Percentiles rank a stretch among this genome's conserved stretches.
phyloP scores from a whole-genome alignment of 2,888 invertebrate genomes.

The Drosophila ustulata region DNA sequence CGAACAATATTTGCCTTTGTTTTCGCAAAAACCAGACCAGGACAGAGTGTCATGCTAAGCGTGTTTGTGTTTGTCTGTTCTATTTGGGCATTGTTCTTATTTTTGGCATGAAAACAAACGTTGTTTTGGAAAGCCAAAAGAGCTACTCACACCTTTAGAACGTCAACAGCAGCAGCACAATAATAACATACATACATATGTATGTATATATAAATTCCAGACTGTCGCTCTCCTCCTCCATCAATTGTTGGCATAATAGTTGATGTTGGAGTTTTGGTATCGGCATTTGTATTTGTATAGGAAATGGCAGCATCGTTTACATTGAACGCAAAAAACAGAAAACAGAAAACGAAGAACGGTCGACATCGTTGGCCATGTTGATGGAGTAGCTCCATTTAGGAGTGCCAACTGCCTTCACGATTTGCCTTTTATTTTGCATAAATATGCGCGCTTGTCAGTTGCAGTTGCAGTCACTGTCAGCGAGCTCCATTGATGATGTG shows the following conservation, averaged over 20 bases:
- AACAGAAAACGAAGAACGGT: conserved; percentile 10
- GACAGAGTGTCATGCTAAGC: conserved; percentile 7
- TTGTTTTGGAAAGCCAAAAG: conserved; percentile 22
- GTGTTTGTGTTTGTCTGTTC: conserved; percentile 22
- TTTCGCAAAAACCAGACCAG: conserved; percentile 20
- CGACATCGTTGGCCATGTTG: conserved; percentile 52
- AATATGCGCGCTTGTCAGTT: conserved; percentile 71
- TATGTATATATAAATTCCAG: conserved; percentile 54
- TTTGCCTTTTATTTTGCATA: conserved; percentile 74
- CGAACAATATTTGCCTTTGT: conserved; percentile 57
- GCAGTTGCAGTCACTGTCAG: conserved; percentile 61
- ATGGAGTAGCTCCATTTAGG: conserved; percentile 67
- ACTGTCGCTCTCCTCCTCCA: conserved; percentile 35
- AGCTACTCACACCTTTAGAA: conserved; percentile 24
- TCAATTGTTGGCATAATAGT: conserved; percentile 28
- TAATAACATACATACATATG: conserved; percentile 15
- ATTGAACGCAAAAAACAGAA: conserved; percentile 22
- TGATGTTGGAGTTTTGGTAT: conserved; percentile 35
- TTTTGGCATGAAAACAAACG: conserved; percentile 64
- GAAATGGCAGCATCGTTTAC: conserved; percentile 41
- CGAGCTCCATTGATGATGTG: conserved; percentile 44
- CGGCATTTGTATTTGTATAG: conserved; percentile 35
- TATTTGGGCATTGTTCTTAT: conserved; percentile 48
- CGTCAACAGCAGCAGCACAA: conserved; percentile 10
- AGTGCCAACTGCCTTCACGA: conserved; percentile 67